A percentile compares a stretch with the other conserved stretches of the same genome.
Evolutionary conservation across 2,888 invertebrate species (phyloP).

Genomic region (Cephus rjabovi): DNA sequence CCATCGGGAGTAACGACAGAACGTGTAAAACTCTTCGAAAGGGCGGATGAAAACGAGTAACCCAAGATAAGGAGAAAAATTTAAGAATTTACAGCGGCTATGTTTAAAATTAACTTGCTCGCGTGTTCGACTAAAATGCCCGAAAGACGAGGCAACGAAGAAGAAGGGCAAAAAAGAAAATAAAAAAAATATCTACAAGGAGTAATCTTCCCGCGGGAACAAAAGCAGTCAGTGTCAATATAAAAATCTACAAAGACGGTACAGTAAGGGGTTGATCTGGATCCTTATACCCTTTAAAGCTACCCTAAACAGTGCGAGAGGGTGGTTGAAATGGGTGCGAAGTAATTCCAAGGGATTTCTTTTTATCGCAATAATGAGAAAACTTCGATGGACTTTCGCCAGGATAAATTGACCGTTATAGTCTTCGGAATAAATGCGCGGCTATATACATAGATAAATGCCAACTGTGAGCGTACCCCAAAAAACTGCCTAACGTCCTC

Average conservation of each 20-base stretch:
- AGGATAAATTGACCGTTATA: slow-evolving; percentile 22
- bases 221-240: neutral
- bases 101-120: neutral
- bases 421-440: neutral
- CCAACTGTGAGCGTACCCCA: neutral
- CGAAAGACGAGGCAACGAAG: neutral
- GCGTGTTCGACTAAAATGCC: neutral
- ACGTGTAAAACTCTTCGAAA: neutral
- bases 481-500: neutral
- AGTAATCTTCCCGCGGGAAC: neutral
- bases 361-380: slow-evolving; percentile 42
- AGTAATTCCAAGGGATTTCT: neutral
- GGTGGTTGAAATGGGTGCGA: neutral
- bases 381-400: slow-evolving; percentile 44
- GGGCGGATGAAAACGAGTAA: neutral
- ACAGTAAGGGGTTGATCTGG: neutral
- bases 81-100: neutral
- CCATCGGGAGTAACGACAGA: neutral
- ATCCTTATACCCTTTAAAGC: neutral
- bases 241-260: neutral
- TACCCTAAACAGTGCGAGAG: neutral
- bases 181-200: neutral
- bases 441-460: neutral
- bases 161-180: neutral
- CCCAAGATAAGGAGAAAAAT: neutral